Evolutionary conservation across 2,113 vertebrate genomes (phyloP).

Genomic region (Alethe diademata): DNA sequence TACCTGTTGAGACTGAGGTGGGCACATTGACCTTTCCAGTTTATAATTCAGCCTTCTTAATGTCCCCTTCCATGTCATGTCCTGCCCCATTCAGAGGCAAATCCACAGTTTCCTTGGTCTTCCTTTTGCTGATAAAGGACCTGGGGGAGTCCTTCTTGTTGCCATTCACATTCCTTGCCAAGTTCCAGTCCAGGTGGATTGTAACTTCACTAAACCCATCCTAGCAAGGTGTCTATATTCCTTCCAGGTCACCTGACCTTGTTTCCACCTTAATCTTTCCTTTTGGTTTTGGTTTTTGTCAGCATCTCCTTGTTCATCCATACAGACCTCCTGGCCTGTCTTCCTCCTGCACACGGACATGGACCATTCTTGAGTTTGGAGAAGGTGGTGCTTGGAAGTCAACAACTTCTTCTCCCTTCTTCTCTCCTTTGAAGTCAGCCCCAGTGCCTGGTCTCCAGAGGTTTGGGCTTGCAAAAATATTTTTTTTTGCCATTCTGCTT

Average conservation of each 20-base stretch:
- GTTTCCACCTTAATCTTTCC: not conserved
- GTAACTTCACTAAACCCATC: not conserved
- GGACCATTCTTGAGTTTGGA: not conserved
- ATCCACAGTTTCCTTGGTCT: not conserved
- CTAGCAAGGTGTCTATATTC: not conserved
- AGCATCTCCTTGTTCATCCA: not conserved
- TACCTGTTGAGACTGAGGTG: not conserved
- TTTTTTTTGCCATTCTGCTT: not conserved
- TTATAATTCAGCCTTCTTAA: not conserved
- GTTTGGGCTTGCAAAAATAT: not conserved
- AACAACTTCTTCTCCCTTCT: rapidly evolving
- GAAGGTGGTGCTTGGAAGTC: not conserved
- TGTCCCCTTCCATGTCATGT: too few species aligned
- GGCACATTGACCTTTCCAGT: not conserved
- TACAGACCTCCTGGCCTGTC: not conserved
- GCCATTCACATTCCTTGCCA: not conserved
- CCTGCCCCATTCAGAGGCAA: not conserved
- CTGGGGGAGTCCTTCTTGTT: not conserved
- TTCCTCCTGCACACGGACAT: not conserved
- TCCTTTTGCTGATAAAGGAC: not conserved
- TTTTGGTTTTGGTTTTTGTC: not conserved
- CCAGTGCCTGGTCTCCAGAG: not conserved
- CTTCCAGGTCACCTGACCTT: not conserved
- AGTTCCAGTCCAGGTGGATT: not conserved
- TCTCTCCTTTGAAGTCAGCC: not conserved